Base-by-base conservation (phyloP, 2,113 vertebrate species). In the Ameiurus melas region DNA sequence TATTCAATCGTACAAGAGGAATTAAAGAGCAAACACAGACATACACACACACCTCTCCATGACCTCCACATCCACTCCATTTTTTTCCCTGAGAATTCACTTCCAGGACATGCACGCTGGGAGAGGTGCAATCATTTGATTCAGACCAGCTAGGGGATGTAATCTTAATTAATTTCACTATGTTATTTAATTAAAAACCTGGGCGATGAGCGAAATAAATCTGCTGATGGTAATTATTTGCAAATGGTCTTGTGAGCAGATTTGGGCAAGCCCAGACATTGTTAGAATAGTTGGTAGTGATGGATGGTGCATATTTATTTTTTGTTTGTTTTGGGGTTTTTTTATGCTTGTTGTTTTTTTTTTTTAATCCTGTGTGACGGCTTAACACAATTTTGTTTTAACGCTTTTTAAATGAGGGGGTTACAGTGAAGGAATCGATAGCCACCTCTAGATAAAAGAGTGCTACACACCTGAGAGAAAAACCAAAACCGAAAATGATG, bases 181-280 rank as follows among this genome's bases (percentile, higher is more conserved):
- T 94, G 91, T 94, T 94, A 92, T 94, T 95, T 94, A 93, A 95
- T 94, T 93, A 94, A 95, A 86, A 95, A 94, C 87, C 89, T 90
- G 89, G 88, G 85, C 88, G 53, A 91, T 84, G 91, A 93, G 88
- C 88, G 89, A 94, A 93, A 92, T 90, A 92, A 94, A 93, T 91
- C 87, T 89, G 85, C 82, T 86, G 90, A 92, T 91, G 90, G 90
- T 92, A 92, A 93, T 93, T 93, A 92, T 94, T 94, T 93, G 89
- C 89, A 92, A 93, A 93, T 91, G 80, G 92, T 93, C 90, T 90
- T 47, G 87, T 89, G 90, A 88, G 88, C 77, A 77, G 39, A 91
- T 92, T 91, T 85, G 47, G 84, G 85, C 64, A 78, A 71, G 89
- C 70, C 83, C 64, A 90, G 78, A 92, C 86, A 88, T 88, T 90